Percentiles rank a stretch among this genome's conserved stretches.
Conservation (phyloP, 1,140 invertebrate species). For the Leptonema lineaticorne region DNA sequence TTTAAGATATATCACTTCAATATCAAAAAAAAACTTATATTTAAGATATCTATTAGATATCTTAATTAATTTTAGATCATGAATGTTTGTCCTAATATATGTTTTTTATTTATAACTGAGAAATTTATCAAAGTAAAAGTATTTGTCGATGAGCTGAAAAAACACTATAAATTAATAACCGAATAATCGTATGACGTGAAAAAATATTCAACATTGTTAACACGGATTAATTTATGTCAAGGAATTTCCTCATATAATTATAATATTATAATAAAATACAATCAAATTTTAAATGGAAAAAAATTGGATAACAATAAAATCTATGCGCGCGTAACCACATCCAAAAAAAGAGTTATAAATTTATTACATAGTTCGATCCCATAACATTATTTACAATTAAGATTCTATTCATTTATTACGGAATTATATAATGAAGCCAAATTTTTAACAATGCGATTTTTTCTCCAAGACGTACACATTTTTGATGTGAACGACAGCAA, state of each 20-base stretch:
- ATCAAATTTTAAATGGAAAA: neutral
- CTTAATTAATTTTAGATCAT: too few relatives aligned
- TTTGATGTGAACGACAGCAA: neutral
- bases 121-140: neutral
- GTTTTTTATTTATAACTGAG: neutral
- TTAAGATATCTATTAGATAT: too few relatives aligned
- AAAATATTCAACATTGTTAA: neutral
- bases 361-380: neutral
- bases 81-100: too few relatives aligned
- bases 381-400: slow-evolving; percentile 1
- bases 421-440: neutral
- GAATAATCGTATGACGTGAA: neutral
- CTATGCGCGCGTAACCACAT: too few relatives aligned
- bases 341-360: neutral
- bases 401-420: neutral
- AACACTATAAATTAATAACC: too few relatives aligned
- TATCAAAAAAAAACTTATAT: too few relatives aligned
- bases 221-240: neutral
- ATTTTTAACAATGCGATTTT: neutral
- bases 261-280: neutral
- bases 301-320: neutral
- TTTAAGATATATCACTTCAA: too few relatives aligned
- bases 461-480: neutral
- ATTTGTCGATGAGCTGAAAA: too few relatives aligned
- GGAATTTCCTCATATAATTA: neutral